A percentile compares a stretch with the other conserved stretches of the same genome.
These are phyloP conservation scores for Liasis olivaceus DNA, from an alignment of 2,797 vertebrate genomes.

Conservation along the genomic window DNA sequence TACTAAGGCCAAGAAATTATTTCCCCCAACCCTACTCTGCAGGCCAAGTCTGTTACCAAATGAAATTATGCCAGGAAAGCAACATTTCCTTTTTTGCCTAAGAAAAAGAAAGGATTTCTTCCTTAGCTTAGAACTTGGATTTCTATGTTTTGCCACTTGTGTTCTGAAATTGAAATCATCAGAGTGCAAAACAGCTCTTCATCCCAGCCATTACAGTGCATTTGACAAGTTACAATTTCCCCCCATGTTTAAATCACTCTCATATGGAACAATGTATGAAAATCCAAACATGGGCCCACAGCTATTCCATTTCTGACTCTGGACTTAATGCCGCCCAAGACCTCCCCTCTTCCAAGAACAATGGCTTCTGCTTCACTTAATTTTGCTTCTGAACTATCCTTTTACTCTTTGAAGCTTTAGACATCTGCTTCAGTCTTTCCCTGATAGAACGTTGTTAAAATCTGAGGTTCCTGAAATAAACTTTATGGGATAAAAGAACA, in stretches of 20 bases:
- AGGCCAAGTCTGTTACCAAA: conserved; percentile 3
- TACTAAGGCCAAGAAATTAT: neutral
- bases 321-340: neutral
- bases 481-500: neutral
- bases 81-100: neutral
- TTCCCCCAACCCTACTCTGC: neutral
- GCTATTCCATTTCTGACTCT: too few species aligned
- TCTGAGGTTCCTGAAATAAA: neutral
- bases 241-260: neutral
- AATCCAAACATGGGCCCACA: neutral
- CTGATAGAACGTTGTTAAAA: neutral
- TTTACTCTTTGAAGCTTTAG: neutral
- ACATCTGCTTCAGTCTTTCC: neutral
- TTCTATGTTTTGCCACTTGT: neutral
- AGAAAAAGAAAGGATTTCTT: neutral
- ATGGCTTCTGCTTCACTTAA: neutral
- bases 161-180: neutral
- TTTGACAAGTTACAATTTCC: neutral
- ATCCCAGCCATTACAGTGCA: neutral
- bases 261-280: neutral
- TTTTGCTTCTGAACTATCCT: neutral
- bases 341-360: neutral
- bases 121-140: neutral
- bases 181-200: neutral
- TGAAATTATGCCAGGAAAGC: neutral